Percentiles rank a stretch among this genome's conserved stretches.
Evolutionary conservation across 1,140 invertebrate species (phyloP).

Genomic region (Stegodyphus dumicola): DNA sequence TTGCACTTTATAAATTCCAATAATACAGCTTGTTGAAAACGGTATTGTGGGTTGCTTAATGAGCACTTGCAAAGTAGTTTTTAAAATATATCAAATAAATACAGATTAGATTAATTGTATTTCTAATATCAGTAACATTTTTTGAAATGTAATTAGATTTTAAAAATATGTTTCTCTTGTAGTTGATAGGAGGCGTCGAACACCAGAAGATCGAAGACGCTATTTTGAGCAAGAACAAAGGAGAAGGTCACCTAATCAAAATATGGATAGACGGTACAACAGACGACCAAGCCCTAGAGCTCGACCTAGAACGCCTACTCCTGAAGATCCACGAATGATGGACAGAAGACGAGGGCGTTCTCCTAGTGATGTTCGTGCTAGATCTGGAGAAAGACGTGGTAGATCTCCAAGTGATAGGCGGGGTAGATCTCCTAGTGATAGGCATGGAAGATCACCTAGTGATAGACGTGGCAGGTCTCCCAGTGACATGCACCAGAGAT

Average conservation of each 20-base stretch:
- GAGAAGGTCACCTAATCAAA: constrained; percentile 15
- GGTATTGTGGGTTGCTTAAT: too few species aligned
- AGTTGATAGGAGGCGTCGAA: constrained; percentile 33
- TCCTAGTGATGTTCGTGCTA: constrained; percentile 28
- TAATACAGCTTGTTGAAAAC: too few species aligned
- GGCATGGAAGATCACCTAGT: background rate
- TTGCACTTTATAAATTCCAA: too few species aligned
- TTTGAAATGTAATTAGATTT: too few species aligned
- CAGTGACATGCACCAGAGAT: background rate
- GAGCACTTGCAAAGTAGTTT: too few species aligned
- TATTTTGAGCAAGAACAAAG: constrained; percentile 48
- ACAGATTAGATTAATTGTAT: too few species aligned
- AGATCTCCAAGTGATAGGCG: constrained; percentile 23
- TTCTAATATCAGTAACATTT: too few species aligned
- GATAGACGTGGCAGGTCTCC: constrained; percentile 29
- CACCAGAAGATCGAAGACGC: constrained; percentile 33
- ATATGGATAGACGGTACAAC: constrained; percentile 7
- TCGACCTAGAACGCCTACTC: constrained; percentile 27
- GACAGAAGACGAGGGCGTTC: constrained; percentile 24
- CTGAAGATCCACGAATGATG: constrained; percentile 7
- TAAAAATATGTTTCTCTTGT: background rate
- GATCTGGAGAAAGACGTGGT: constrained; percentile 14
- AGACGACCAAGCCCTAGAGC: constrained; percentile 45
- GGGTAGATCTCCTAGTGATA: constrained; percentile 6
- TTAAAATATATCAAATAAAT: too few species aligned